Percentiles rank a stretch among this genome's conserved stretches.
phyloP scores from a whole-genome alignment of 2,113 vertebrate genomes.

The Nestor notabilis region DNA sequence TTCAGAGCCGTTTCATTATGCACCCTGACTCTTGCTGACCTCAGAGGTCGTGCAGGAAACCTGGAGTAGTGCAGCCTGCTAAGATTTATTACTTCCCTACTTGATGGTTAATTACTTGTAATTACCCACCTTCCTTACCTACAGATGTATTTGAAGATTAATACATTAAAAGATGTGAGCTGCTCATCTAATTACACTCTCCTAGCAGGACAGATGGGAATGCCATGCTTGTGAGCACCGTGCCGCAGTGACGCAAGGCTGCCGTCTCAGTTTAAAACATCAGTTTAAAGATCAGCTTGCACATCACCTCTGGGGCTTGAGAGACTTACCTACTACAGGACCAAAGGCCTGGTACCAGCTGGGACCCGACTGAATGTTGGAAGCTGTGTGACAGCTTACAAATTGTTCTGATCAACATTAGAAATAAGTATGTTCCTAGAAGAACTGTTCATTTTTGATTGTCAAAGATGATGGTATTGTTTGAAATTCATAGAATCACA shows the following conservation, averaged over 20 bases:
- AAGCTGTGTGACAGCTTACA: not conserved
- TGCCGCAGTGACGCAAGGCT: rapidly evolving
- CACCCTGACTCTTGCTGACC: not conserved
- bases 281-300: not conserved
- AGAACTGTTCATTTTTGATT: not conserved
- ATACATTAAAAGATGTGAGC: not conserved
- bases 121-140: not conserved
- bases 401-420: not conserved
- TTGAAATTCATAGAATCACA: not conserved
- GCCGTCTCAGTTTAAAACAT: not conserved
- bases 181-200: not conserved
- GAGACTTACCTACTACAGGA: not conserved
- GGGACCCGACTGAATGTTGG: not conserved
- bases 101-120: not conserved
- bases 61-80: not conserved
- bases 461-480: not conserved
- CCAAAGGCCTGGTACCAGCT: not conserved
- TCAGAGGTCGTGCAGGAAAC: not conserved
- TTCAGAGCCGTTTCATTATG: not conserved
- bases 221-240: rapidly evolving
- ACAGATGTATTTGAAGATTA: not conserved
- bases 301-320: not conserved
- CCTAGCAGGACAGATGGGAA: not conserved
- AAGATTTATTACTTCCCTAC: not conserved
- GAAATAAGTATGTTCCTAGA: not conserved